These are phyloP conservation scores for Aphelinus atriplicis DNA, from an alignment of 1,140 invertebrate species.

Conservation along the genomic window DNA sequence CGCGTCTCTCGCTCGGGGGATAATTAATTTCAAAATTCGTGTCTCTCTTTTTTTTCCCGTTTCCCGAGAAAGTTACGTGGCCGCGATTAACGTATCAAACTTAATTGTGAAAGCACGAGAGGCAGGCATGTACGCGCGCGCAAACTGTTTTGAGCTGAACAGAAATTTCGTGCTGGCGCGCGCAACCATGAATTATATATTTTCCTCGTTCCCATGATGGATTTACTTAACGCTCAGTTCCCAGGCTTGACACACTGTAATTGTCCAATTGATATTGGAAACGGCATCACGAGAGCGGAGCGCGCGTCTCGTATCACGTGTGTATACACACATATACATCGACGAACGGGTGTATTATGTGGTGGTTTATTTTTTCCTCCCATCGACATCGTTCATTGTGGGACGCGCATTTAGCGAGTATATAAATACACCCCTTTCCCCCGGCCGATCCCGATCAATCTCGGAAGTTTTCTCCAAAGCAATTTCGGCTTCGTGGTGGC, in stretches of 20 bases:
- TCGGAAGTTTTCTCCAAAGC: neutral
- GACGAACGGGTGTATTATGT: constrained; percentile 15
- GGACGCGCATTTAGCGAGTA: constrained; percentile 7
- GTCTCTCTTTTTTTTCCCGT: too few relatives aligned
- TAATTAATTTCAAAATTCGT: too few relatives aligned
- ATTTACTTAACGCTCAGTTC: neutral
- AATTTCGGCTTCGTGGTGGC: neutral
- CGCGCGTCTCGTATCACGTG: neutral
- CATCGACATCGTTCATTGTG: constrained; percentile 15
- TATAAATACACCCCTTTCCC: constrained; percentile 13
- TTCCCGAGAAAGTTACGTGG: too few relatives aligned
- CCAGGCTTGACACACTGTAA: neutral
- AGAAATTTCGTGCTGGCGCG: too few relatives aligned
- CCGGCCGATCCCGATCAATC: constrained; percentile 16
- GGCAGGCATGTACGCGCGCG: too few relatives aligned
- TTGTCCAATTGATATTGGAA: neutral
- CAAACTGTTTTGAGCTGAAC: too few relatives aligned
- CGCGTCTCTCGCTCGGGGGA: too few relatives aligned
- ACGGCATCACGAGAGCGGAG: neutral
- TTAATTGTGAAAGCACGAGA: too few relatives aligned
- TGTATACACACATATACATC: neutral
- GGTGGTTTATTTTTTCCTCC: constrained; percentile 5
- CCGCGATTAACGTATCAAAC: too few relatives aligned
- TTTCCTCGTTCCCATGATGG: neutral
- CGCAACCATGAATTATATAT: neutral